A percentile compares a stretch with the other conserved stretches of the same genome.
Conservation (phyloP, 2,113 vertebrate species). For the Romanogobio albipinnatus region DNA sequence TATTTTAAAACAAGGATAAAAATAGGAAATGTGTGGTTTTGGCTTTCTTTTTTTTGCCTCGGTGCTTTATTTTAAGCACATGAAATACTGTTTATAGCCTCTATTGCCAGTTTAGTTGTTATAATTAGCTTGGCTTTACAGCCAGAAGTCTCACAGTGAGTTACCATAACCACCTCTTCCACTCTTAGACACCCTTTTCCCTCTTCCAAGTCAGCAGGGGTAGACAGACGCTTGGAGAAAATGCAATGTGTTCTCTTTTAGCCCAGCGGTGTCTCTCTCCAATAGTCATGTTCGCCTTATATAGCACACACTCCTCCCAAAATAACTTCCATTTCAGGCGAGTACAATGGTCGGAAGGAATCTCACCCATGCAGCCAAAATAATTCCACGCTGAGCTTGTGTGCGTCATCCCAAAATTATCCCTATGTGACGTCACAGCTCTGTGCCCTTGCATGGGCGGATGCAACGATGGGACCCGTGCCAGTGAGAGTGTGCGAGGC, state of each 20-base stretch:
- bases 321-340: slow-evolving; percentile 70
- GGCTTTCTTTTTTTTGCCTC: neutral
- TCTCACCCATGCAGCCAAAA: slow-evolving; percentile 70
- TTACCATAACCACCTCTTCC: slow-evolving; percentile 45
- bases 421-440: slow-evolving; percentile 69
- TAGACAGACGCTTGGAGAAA: slow-evolving; percentile 60
- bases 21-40: slow-evolving; percentile 7
- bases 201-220: slow-evolving; percentile 39
- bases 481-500: slow-evolving; percentile 60
- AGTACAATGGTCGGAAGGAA: slow-evolving; percentile 70
- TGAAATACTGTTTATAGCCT: slow-evolving; percentile 33
- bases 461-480: slow-evolving; percentile 55
- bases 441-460: slow-evolving; percentile 55
- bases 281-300: slow-evolving; percentile 61
- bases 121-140: slow-evolving; percentile 52
- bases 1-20: neutral
- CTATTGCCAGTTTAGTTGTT: slow-evolving; percentile 13
- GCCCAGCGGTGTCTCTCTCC: slow-evolving; percentile 64
- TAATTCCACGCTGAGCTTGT: slow-evolving; percentile 64
- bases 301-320: slow-evolving; percentile 62
- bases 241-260: slow-evolving; percentile 64
- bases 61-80: slow-evolving; percentile 1
- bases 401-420: slow-evolving; percentile 70
- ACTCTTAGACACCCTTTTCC: slow-evolving; percentile 43
- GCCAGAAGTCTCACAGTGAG: slow-evolving; percentile 34